Evolutionary conservation across 2,797 vertebrate species (phyloP), one percentile per base, ranked within the genome.

Genomic region (Apogon hyalosoma): DNA sequence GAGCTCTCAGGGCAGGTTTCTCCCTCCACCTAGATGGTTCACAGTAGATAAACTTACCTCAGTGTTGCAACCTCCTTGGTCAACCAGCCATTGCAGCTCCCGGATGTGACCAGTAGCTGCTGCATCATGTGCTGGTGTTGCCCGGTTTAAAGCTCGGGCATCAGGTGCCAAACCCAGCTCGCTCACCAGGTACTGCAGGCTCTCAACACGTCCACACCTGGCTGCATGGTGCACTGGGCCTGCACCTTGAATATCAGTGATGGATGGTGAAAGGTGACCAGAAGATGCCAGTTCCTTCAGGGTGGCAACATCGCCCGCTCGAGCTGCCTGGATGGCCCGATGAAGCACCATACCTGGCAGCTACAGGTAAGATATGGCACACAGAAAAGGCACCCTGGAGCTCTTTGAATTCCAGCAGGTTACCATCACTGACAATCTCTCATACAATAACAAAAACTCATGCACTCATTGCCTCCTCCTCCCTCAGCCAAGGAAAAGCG

Each of bases 181-280:
- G 0, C 69, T 64, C 41, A 96, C 93, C 80, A 96, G 88, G 75
- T 94, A 95, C 73, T 79, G 89, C 71, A 96, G 85, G 47, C 94
- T 95, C 80, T 93, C 92, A 73, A 95, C 83, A 42, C 87, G 94
- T 42, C 94, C 94, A 0, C 93, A 93, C 11, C 95, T 88, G 4
- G 94, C 88, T 0, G 95, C 95, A 1, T 95, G 94, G 82, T 96
- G 95, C 56, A 94, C 93, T 2, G 92, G 90, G n/a, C 93, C 90
- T 0, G 95, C 96, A 2, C 95, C 95, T 18, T 95, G 92, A 33
- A 81, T 54, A 7, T 96, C 95, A 0, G 78, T 55, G 68, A 95
- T 76, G 64, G 64, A 69, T 0, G 73, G 46, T 3, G 83, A 87
- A 60, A 96, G 88, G 39, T 55, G 21, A 0, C 93, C 93, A 0